Evolutionary conservation across 2,113 vertebrate species (phyloP).

Genomic region (Sorex araneus): DNA sequence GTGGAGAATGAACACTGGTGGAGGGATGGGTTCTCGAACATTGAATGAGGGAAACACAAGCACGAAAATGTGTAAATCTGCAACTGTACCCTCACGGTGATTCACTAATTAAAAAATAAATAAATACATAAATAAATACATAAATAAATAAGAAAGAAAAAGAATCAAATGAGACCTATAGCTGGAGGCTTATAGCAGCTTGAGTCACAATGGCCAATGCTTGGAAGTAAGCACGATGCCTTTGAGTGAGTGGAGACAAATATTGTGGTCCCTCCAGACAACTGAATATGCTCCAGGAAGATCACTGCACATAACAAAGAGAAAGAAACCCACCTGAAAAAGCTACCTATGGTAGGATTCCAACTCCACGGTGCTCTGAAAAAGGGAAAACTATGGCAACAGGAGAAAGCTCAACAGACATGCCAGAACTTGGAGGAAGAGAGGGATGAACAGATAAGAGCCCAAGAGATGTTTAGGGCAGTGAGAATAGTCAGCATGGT

Average conservation of each 20-base stretch:
- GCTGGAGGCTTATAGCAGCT: neutral
- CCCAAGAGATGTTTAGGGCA: neutral
- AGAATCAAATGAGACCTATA: neutral
- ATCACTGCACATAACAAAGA: neutral
- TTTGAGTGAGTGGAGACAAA: neutral
- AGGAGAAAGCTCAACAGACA: neutral
- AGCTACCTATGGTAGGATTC: neutral
- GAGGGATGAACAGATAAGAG: neutral
- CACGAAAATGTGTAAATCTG: no score
- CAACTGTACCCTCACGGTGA: no score
- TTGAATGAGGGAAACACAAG: no score
- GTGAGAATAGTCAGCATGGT: neutral
- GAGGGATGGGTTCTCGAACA: no score
- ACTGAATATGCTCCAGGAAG: neutral
- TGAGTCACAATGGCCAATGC: neutral
- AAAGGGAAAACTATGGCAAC: neutral
- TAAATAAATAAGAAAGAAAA: no score
- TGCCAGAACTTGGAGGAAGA: neutral
- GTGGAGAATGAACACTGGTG: no score
- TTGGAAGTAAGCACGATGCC: neutral
- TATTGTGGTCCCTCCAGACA: neutral
- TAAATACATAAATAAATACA: no score
- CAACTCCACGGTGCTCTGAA: neutral
- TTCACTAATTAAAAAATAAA: no score
- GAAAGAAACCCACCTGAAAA: constrained; percentile 4